Evolutionary conservation across 2,888 invertebrate genomes (phyloP).

Genomic region (Cremastobaeus sp.): DNA sequence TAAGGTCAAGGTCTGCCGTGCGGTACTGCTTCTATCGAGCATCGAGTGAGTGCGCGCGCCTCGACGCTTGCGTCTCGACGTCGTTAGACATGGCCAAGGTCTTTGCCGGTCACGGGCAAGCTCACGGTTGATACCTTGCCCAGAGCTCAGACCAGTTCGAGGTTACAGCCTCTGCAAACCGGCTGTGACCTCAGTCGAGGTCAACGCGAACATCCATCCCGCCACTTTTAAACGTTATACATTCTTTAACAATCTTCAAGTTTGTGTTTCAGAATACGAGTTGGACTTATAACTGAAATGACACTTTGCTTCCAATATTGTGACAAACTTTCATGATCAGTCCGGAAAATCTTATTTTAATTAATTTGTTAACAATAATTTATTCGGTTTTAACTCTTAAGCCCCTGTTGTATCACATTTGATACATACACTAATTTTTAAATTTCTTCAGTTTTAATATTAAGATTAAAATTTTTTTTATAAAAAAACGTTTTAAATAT

Average conservation of each 20-base stretch:
- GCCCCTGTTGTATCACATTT: too few species aligned
- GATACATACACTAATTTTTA: too few species aligned
- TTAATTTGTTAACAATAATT: too few species aligned
- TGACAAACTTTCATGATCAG: too few species aligned
- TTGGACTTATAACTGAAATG: too few species aligned
- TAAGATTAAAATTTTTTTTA: too few species aligned
- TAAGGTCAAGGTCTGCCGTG: constrained; percentile 59
- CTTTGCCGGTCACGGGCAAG: constrained; percentile 76
- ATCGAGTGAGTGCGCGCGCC: constrained; percentile 65
- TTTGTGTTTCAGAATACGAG: constrained; percentile 2
- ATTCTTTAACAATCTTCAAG: constrained; percentile 15
- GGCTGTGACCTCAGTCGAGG: constrained; percentile 57
- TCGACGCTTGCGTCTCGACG: constrained; percentile 72
- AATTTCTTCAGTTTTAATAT: too few species aligned
- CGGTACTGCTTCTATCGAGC: constrained; percentile 58
- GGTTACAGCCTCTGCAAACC: constrained; percentile 55
- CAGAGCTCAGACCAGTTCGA: constrained; percentile 57
- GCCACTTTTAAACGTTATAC: constrained; percentile 18
- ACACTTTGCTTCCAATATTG: too few species aligned
- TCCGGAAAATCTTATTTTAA: too few species aligned
- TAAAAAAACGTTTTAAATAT: too few species aligned
- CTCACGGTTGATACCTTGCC: constrained; percentile 60
- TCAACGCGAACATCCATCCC: constrained; percentile 43
- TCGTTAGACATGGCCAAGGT: constrained; percentile 76
- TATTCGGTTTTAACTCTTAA: too few species aligned